Evolutionary conservation across 2,113 vertebrate genomes (phyloP).

Genomic region (Herpetotheres cachinnans): DNA sequence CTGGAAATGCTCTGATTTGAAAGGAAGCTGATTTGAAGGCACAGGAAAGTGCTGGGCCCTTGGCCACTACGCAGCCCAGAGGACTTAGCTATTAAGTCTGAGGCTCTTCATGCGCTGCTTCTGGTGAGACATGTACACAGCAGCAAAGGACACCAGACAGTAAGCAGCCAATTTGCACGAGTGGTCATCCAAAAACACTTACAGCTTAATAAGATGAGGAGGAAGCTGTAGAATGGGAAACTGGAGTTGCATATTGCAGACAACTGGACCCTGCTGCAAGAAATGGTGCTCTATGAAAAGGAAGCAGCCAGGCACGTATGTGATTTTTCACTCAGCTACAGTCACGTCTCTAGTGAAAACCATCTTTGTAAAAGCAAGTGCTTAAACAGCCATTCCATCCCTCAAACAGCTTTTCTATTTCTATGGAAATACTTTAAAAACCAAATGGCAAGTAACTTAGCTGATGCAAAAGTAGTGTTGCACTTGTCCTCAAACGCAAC

Average conservation of each 20-base stretch:
- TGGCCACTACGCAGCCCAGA: neutral
- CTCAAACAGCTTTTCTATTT: neutral
- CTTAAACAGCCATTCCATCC: neutral
- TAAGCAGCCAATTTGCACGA: neutral
- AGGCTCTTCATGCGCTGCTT: neutral
- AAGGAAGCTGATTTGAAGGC: neutral
- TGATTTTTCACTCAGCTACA: neutral
- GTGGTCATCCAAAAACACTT: neutral
- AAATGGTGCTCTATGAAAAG: rapidly evolving
- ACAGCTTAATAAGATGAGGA: neutral
- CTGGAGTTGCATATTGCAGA: neutral
- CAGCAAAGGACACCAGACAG: neutral
- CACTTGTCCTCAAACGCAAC: neutral
- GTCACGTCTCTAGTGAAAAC: neutral
- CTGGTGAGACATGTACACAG: neutral
- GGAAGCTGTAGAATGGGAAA: neutral
- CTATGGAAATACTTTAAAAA: neutral
- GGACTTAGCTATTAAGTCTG: neutral
- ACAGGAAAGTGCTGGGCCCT: neutral
- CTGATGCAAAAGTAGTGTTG: neutral
- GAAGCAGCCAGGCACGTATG: rapidly evolving
- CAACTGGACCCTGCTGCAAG: neutral
- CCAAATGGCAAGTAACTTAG: neutral
- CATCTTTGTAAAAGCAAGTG: neutral
- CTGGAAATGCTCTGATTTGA: neutral